A percentile compares a stretch with the other conserved stretches of the same genome.
phyloP scores from a whole-genome alignment of 2,888 invertebrate species.

The Agrilus biguttatus region DNA sequence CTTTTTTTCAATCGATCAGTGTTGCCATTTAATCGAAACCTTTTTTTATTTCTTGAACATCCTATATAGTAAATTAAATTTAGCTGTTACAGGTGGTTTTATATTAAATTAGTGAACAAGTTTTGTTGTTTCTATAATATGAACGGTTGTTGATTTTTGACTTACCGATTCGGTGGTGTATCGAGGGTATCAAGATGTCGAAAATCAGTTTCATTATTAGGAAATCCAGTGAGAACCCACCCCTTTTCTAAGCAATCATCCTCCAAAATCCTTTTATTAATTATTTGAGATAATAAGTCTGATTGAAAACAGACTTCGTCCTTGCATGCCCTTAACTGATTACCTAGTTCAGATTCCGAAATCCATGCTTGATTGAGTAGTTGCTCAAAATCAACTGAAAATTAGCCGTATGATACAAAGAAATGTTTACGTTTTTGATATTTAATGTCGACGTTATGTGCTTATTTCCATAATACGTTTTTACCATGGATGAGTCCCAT shows the following conservation, averaged over 20 bases:
- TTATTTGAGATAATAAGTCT: constrained; percentile 23
- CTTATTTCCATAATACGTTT: not conserved
- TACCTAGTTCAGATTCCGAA: constrained; percentile 24
- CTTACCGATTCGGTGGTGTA: constrained; percentile 49
- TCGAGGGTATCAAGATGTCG: constrained; percentile 40
- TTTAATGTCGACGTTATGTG: too few species aligned
- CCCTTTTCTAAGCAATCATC: constrained; percentile 44
- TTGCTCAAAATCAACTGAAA: constrained; percentile 41
- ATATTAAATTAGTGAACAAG: too few species aligned
- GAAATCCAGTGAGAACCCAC: constrained; percentile 49
- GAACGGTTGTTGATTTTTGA: too few species aligned
- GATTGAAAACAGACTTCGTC: constrained; percentile 26
- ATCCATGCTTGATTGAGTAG: constrained; percentile 36
- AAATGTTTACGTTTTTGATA: too few species aligned
- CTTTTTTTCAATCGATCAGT: too few species aligned
- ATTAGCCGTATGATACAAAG: too few species aligned
- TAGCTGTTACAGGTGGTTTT: too few species aligned
- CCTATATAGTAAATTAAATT: too few species aligned
- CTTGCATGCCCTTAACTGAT: constrained; percentile 20
- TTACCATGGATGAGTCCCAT: constrained; percentile 40
- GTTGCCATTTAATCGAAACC: too few species aligned
- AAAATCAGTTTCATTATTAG: constrained; percentile 40
- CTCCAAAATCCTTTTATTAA: constrained; percentile 31
- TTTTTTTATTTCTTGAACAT: too few species aligned
- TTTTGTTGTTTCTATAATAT: too few species aligned